Base-by-base conservation (phyloP, 2,888 invertebrate genomes). In the Ctena decussata region DNA sequence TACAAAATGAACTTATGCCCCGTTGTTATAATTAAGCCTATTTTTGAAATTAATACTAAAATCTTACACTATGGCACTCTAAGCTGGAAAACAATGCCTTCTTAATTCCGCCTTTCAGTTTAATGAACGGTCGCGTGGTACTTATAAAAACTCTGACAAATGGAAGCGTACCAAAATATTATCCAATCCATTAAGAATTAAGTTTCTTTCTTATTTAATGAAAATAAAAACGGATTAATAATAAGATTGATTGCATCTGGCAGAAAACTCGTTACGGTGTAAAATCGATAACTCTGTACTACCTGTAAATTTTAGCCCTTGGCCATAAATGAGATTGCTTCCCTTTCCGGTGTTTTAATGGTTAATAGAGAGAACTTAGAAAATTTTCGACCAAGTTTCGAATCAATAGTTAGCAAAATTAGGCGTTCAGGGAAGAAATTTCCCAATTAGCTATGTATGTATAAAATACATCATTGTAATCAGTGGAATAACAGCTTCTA, bases 231-330 rank as follows among this genome's bases (percentile, higher is more conserved):
- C 32, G 65, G 65, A 35, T 65, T 65, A 65, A 12, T 65, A 65
- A 65, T 21, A 65, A 35, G 65, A 65, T 65, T 65, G 65, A 32
- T 65, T 65, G n/a, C n/a, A n/a, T n/a, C n/a, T n/a, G n/a, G n/a
- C n/a, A n/a, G n/a, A n/a, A n/a, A n/a, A n/a, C n/a, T n/a, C n/a
- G n/a, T n/a, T n/a, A n/a, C n/a, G n/a, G n/a, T n/a, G n/a, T n/a
- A n/a, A n/a, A n/a, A n/a, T n/a, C n/a, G n/a, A n/a, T n/a, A n/a
- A n/a, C n/a, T n/a, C n/a, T n/a, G n/a, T n/a, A n/a, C n/a, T n/a
- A n/a, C n/a, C n/a, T n/a, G n/a, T n/a, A n/a, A n/a, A n/a, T n/a
- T n/a, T n/a, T n/a, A n/a, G n/a, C n/a, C n/a, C n/a, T n/a, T n/a
- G n/a, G n/a, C n/a, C n/a, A n/a, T n/a, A n/a, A n/a, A n/a, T n/a